phyloP scores from a whole-genome alignment of 2,888 invertebrate species.

The Papilio elwesi region DNA sequence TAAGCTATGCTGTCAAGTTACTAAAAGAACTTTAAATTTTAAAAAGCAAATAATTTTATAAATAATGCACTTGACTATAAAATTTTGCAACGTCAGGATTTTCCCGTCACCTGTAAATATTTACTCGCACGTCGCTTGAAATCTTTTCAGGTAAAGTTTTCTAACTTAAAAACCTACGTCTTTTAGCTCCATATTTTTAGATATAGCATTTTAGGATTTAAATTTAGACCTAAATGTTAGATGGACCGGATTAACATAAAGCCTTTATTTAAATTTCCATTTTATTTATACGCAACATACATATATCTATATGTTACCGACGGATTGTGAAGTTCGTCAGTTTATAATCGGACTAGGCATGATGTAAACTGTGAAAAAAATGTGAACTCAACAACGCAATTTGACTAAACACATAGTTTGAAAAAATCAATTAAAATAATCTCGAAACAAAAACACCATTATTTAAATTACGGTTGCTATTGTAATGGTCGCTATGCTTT shows the following conservation, averaged over 20 bases:
- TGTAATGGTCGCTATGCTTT: no score
- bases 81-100: constrained; percentile 11
- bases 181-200: not conserved
- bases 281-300: not conserved
- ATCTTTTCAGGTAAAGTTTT: constrained; percentile 12
- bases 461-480: no score
- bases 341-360: no score
- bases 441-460: no score
- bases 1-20: not conserved
- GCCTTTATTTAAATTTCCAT: not conserved
- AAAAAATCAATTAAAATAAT: no score
- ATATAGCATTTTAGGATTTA: not conserved
- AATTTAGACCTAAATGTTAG: not conserved
- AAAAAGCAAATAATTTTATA: constrained; percentile 20
- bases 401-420: no score
- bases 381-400: no score
- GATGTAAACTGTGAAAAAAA: no score
- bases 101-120: constrained; percentile 10
- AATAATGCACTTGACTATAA: constrained; percentile 7
- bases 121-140: constrained; percentile 4
- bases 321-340: no score
- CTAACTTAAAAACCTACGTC: constrained; percentile 4
- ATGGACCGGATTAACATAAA: no score
- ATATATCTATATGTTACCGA: no score
- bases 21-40: constrained; percentile 9